A percentile compares a stretch with the other conserved stretches of the same genome.
Conservation (phyloP, 2,113 vertebrate genomes). For the Gadus macrocephalus region DNA sequence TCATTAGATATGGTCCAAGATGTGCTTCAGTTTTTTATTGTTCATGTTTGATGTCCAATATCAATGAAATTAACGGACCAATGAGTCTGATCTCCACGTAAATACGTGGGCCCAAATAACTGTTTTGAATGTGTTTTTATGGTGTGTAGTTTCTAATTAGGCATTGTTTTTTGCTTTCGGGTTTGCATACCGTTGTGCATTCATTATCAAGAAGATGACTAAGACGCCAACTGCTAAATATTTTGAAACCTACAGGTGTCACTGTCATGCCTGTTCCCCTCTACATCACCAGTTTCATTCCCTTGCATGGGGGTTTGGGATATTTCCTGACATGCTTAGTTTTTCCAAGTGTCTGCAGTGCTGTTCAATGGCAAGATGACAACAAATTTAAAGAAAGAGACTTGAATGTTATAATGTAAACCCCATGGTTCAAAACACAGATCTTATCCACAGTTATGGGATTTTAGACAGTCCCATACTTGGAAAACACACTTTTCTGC, state of each 20-base stretch:
- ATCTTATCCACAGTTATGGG: no score
- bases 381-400: neutral
- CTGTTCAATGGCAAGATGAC: slow-evolving; percentile 53
- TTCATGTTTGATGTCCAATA: no score
- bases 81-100: slow-evolving; percentile 19
- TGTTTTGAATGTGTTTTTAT: slow-evolving; percentile 20
- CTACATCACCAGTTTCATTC: slow-evolving; percentile 56
- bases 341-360: slow-evolving; percentile 48
- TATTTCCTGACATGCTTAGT: slow-evolving; percentile 48
- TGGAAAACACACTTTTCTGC: neutral
- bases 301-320: slow-evolving; percentile 52
- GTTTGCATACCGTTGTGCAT: slow-evolving; percentile 62
- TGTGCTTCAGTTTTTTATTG: no score
- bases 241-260: slow-evolving; percentile 58
- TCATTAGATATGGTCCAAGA: no score
- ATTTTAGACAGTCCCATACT: no score
- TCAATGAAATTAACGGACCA: no score
- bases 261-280: slow-evolving; percentile 60
- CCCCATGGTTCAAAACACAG: no score
- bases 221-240: slow-evolving; percentile 50
- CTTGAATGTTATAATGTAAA: no score
- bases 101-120: slow-evolving; percentile 16
- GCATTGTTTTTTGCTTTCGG: slow-evolving; percentile 39
- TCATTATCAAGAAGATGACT: slow-evolving; percentile 55
- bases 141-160: slow-evolving; percentile 3